Base-by-base conservation (phyloP, 2,113 vertebrate genomes). In the Myiopsitta monachus region DNA sequence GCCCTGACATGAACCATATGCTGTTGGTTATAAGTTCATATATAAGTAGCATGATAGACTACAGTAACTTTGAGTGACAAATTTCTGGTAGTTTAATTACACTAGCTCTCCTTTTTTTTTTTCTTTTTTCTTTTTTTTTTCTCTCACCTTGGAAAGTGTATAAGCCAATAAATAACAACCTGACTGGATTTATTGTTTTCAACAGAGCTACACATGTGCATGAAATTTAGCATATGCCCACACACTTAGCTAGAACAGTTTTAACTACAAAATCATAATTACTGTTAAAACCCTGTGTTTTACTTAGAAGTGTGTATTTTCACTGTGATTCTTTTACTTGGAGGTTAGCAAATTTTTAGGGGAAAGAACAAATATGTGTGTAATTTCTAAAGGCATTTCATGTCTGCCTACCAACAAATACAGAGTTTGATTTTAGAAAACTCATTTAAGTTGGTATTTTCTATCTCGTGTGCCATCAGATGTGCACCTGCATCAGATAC, bases 31-130 rank as follows among this genome's bases (percentile, higher is more conserved):
- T 62, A 78, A 85, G 15, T 62, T 73, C 3, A 1, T 36, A 76
- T 73, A 46, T 61, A 79, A 87, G 6, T 87, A 62, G 41, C 36
- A 38, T 18, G 43, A 39, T 44, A 66, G n/a, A 57, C 21, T 73
- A 49, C 21, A 72, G 26, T 61, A 79, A 72, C 44, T 49, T 54
- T 59, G 36, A 75, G 14, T 51, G 10, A 61, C 39, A 15, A 84
- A 33, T 82, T 87, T 81, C 27, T 88, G 36, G 54, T 83, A 67
- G 31, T 88, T 76, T 88, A 63, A 61, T 87, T 90, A 77, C 10
- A 67, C 5, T 44, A 86, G 7, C n/a, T 59, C 8, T 63, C 38
- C 4, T 14, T 23, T 11, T 31, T 52, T 64, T 66, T 8, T 21
- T 8, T 6, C 4, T 2, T 6, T 4, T 21, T 54, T 18, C 5